Conservation (phyloP, 2,113 vertebrate species). For the Cairina moschata region DNA sequence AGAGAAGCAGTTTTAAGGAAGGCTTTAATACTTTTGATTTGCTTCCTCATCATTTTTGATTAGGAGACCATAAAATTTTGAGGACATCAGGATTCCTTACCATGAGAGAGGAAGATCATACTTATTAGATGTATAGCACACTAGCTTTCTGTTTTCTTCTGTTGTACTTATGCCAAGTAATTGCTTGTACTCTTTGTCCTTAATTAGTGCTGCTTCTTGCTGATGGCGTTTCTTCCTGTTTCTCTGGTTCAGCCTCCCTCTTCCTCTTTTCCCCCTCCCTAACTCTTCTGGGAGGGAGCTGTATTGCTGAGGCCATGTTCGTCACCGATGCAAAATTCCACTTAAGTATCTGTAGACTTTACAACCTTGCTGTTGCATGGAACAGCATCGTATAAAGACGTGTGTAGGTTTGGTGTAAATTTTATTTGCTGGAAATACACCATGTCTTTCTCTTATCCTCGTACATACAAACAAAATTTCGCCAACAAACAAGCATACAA, state of each 20-base stretch:
- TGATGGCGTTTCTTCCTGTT: neutral
- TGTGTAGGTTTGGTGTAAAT: neutral
- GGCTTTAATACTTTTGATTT: neutral
- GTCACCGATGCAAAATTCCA: neutral
- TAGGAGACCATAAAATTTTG: neutral
- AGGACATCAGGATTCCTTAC: neutral
- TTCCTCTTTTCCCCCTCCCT: neutral
- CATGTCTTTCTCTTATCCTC: neutral
- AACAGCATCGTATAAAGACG: neutral
- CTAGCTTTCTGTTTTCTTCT: neutral
- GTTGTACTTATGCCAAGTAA: neutral
- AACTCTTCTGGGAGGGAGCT: neutral
- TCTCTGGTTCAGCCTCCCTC: neutral
- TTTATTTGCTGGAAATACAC: neutral
- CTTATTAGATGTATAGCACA: neutral
- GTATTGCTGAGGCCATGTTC: neutral
- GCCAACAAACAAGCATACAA: neutral
- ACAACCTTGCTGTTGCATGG: neutral
- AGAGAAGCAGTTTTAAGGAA: neutral
- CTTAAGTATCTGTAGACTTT: neutral
- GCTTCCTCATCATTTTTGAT: neutral
- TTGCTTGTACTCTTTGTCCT: neutral
- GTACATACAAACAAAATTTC: neutral
- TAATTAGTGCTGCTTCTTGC: neutral
- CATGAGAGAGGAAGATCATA: neutral